Base-by-base conservation (phyloP, 2,797 vertebrate genomes). In the Mustela erminea region DNA sequence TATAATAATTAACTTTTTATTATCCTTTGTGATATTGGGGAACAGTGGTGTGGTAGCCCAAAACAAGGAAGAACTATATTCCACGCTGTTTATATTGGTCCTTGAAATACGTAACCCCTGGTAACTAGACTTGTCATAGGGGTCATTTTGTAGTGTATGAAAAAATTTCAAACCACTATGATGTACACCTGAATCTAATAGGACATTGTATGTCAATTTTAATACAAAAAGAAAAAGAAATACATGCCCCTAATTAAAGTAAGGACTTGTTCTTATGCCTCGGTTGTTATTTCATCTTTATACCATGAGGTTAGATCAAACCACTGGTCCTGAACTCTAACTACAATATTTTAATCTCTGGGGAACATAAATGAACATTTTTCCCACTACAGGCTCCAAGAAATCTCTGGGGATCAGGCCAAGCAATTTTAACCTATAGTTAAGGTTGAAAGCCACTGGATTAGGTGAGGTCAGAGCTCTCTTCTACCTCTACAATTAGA, bases 391-490 rank as follows among this genome's bases (percentile, higher is more conserved):
- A 46, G 27, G 23, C 9, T 60, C 38, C 9, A 87, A 25, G 32
- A 95, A 93, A 75, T 87, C 62, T 27, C 46, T 56, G 27, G 64
- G 32, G 60, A 80, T 43, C n/a, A 84, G 60, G 6, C 25, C 35
- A 90, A 54, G 60, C 74, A n/a, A 86, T 90, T 93, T 86, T 92
- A 92, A 78, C 88, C 83, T 94, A 2, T 3, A 60, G 38, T 78
- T n/a, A 20, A 9, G 15, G 21, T 83, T 96, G 86, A 95, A 96
- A 97, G 72, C 21, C 81, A 90, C 41, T 86, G 60, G 21, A 58
- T 97, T 94, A 88, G 82, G 85, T 92, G 62, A 62, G 46, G 41
- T 87, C 87, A 83, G 87, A 82, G 32, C 82, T 96, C 23, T 93
- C 83, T 90, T 91, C 62, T 68, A 0, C 14, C 62, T 94, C 92